phyloP scores from a whole-genome alignment of 2,888 invertebrate species.

The Trileptium ribeirensis region DNA sequence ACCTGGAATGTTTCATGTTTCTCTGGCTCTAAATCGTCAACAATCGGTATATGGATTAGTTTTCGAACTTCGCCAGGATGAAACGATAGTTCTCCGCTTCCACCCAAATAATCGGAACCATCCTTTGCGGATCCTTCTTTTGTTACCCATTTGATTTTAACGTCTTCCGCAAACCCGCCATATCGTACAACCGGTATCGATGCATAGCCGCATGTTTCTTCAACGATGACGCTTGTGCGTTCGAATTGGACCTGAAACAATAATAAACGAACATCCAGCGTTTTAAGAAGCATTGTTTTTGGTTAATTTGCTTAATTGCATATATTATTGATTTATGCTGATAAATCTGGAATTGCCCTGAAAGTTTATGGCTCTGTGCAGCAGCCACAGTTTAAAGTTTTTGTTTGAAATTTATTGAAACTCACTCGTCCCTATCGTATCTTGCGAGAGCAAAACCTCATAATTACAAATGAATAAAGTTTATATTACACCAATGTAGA shows the following conservation, averaged over 20 bases:
- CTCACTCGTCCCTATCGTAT: too few species aligned
- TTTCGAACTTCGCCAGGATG: slow-evolving; percentile 56
- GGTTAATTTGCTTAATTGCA: too few species aligned
- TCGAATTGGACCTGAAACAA: background rate
- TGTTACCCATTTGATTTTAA: slow-evolving; percentile 56
- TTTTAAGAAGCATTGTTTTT: too few species aligned
- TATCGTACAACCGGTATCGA: background rate
- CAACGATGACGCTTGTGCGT: background rate
- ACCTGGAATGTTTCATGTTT: slow-evolving; percentile 61
- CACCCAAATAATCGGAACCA: slow-evolving; percentile 58
- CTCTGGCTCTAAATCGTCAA: slow-evolving; percentile 58
- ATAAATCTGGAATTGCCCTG: too few species aligned
- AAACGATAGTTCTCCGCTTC: slow-evolving; percentile 56
- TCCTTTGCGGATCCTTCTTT: slow-evolving; percentile 58
- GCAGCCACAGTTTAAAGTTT: too few species aligned
- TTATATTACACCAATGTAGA: too few species aligned
- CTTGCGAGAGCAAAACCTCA: too few species aligned
- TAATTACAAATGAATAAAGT: too few species aligned
- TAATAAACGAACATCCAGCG: too few species aligned
- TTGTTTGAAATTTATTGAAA: too few species aligned
- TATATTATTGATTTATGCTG: too few species aligned
- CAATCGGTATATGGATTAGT: slow-evolving; percentile 57
- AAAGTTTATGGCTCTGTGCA: too few species aligned
- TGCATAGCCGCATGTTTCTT: background rate
- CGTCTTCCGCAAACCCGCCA: background rate